Evolutionary conservation across 2,888 invertebrate genomes (phyloP).

Genomic region (Myathropa florea): DNA sequence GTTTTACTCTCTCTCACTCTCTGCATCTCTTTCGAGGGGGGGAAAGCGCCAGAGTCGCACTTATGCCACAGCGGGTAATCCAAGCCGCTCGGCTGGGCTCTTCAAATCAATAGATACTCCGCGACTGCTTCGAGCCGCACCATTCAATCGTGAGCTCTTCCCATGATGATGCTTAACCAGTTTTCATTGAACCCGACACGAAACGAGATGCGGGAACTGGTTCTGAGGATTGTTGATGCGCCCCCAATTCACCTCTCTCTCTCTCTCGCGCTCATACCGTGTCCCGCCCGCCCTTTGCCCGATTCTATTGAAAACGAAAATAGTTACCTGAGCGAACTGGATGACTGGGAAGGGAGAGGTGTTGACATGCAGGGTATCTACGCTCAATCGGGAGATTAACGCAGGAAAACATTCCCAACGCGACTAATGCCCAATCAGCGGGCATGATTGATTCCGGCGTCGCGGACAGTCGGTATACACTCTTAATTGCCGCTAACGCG

Average conservation of each 20-base stretch:
- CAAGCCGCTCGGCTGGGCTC: slow-evolving; percentile 9
- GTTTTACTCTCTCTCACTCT: slow-evolving; percentile 4
- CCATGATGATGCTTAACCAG: slow-evolving; percentile 53
- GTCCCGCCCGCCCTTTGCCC: not conserved
- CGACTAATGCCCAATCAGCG: slow-evolving; percentile 42
- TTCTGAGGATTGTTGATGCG: slow-evolving; percentile 30
- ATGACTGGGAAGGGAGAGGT: slow-evolving; percentile 15
- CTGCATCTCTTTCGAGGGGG: not conserved
- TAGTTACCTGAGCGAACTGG: slow-evolving; percentile 24
- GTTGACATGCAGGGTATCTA: slow-evolving; percentile 12
- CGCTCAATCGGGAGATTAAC: slow-evolving; percentile 18
- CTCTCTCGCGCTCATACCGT: not conserved
- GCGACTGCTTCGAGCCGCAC: not conserved
- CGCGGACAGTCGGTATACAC: slow-evolving; percentile 22
- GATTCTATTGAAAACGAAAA: slow-evolving; percentile 61
- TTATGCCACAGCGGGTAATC: slow-evolving; percentile 35
- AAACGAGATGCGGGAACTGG: slow-evolving; percentile 60
- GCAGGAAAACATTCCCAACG: slow-evolving; percentile 17
- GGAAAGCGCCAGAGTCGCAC: slow-evolving; percentile 4
- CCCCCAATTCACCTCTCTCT: not conserved
- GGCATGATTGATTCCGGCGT: slow-evolving; percentile 47
- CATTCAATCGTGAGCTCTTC: slow-evolving; percentile 56
- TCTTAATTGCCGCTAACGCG: slow-evolving; percentile 57
- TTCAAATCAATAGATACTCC: slow-evolving; percentile 29
- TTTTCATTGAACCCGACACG: slow-evolving; percentile 21